phyloP scores from a whole-genome alignment of 2,888 invertebrate species.

The Hoplodrina ambigua region DNA sequence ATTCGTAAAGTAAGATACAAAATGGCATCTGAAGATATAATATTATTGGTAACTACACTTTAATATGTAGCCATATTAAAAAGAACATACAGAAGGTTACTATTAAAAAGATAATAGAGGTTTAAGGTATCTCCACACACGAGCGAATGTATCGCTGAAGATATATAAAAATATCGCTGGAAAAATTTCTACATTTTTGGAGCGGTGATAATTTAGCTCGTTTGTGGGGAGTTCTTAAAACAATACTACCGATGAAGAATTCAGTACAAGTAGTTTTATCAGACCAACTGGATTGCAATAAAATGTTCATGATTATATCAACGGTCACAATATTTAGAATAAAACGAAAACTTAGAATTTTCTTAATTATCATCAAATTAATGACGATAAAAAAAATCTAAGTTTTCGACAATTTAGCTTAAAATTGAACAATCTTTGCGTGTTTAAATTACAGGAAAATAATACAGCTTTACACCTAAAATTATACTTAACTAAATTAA shows the following conservation, averaged over 20 bases:
- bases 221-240: background rate
- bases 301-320: too few relatives aligned
- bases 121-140: background rate
- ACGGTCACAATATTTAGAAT: too few relatives aligned
- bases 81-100: background rate
- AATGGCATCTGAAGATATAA: slow-evolving; percentile 50
- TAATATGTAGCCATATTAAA: slow-evolving; percentile 19
- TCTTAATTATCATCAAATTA: too few relatives aligned
- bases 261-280: background rate
- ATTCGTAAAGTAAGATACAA: slow-evolving; percentile 18
- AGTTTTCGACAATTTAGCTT: background rate
- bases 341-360: too few relatives aligned
- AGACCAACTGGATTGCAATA: too few relatives aligned
- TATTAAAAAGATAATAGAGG: background rate
- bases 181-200: too few relatives aligned
- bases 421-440: too few relatives aligned
- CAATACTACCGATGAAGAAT: background rate
- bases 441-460: background rate
- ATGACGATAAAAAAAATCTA: too few relatives aligned
- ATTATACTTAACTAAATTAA: background rate
- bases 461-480: slow-evolving; percentile 10
- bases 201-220: background rate
- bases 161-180: background rate
- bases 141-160: background rate
- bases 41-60: slow-evolving; percentile 54